Evolutionary conservation across 1,140 invertebrate genomes (phyloP).

Genomic region (Zaprionus camerounensis): DNA sequence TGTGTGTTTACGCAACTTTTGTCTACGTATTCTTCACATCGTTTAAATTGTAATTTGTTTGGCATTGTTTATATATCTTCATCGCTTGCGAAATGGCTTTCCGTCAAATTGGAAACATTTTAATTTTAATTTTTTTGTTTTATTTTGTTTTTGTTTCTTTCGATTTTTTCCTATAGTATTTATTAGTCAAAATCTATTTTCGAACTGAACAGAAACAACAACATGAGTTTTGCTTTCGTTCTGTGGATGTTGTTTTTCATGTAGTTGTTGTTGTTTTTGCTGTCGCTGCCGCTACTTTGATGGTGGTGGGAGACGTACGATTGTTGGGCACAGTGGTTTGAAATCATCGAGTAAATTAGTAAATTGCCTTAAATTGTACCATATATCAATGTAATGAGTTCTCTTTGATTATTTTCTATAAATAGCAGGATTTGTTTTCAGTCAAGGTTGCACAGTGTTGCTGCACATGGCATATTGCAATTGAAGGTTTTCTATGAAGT

Average conservation of each 20-base stretch:
- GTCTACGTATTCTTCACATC: conserved; percentile 30
- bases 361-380: not conserved
- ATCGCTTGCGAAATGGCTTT: conserved; percentile 47
- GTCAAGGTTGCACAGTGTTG: not conserved
- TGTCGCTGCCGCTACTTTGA: conserved; percentile 9
- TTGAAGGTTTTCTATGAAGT: conserved; percentile 15
- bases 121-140: conserved; percentile 52
- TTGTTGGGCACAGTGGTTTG: conserved; percentile 54
- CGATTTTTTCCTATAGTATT: conserved; percentile 79
- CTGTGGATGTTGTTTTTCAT: conserved; percentile 43
- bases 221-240: conserved; percentile 52
- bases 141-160: conserved; percentile 50
- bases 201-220: conserved; percentile 70
- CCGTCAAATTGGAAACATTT: conserved; percentile 37
- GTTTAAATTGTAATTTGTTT: conserved; percentile 28
- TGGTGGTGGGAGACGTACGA: conserved; percentile 24
- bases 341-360: conserved; percentile 2
- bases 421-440: conserved; percentile 9
- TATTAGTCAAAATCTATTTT: conserved; percentile 84
- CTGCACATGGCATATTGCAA: not conserved
- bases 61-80: conserved; percentile 51
- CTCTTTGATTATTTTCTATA: not conserved
- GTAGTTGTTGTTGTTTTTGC: conserved; percentile 35
- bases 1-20: conserved; percentile 55
- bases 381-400: conserved; percentile 7